Conservation (phyloP, 2,797 vertebrate genomes). For the Myioborus miniatus region DNA sequence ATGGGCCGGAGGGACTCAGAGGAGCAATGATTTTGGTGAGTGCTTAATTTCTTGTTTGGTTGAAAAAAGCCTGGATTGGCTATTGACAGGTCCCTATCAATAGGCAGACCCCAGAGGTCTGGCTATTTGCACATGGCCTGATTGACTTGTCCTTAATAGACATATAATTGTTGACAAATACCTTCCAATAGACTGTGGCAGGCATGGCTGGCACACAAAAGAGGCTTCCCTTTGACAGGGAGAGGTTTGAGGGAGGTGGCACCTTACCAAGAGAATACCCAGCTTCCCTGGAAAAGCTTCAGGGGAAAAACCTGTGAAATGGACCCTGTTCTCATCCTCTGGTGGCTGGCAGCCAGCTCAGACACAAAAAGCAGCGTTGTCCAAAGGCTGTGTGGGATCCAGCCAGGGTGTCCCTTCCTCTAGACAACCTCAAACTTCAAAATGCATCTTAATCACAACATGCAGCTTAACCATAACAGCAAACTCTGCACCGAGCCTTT, state of each 20-base stretch:
- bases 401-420: not conserved
- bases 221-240: not conserved
- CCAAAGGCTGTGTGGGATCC: not conserved
- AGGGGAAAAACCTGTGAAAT: not conserved
- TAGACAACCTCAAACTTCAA: not conserved
- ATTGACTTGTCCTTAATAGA: conserved; percentile 99
- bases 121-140: conserved; percentile 90
- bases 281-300: not conserved
- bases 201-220: conserved; percentile 65
- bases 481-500: not conserved
- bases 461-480: not conserved
- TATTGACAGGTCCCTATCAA: conserved; percentile 93
- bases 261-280: not conserved
- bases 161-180: conserved; percentile 99
- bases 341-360: not conserved
- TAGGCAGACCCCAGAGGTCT: conserved; percentile 86
- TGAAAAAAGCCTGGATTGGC: conserved; percentile 87
- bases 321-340: rapidly evolving
- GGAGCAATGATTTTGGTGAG: conserved; percentile 76
- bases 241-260: not conserved
- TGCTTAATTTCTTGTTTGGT: conserved; percentile 80
- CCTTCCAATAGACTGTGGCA: conserved; percentile 91
- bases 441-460: not conserved
- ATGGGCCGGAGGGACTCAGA: conserved; percentile 36
- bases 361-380: not conserved